Conservation (phyloP, 2,797 vertebrate species). For the Telmatherina bonti region DNA sequence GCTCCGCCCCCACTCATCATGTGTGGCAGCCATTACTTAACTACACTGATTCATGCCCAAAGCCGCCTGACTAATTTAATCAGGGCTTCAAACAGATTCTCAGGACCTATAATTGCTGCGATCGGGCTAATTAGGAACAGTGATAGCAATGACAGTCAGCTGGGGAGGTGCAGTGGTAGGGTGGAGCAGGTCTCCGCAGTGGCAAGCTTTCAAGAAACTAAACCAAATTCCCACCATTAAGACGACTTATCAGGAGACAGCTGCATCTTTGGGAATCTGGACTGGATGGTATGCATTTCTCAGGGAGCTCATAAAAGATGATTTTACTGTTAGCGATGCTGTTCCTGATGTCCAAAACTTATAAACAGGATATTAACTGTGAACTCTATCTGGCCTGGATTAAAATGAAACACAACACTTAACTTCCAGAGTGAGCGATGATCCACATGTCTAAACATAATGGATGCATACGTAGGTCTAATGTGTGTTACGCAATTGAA, state of each 20-base stretch:
- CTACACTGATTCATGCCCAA: not conserved
- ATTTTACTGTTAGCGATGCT: not conserved
- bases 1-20: not conserved
- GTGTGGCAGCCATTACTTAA: not conserved
- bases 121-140: not conserved
- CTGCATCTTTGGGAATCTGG: not conserved
- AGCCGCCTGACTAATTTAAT: not conserved
- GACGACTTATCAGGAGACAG: too few relatives aligned
- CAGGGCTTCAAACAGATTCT: not conserved
- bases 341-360: not conserved
- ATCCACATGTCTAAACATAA: not conserved
- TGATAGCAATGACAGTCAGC: not conserved
- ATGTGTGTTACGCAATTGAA: too few relatives aligned
- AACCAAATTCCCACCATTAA: not conserved
- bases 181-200: not conserved
- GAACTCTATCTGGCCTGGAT: not conserved
- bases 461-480: too few relatives aligned
- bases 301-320: not conserved
- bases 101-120: not conserved
- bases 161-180: not conserved
- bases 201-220: not conserved
- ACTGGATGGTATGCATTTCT: not conserved
- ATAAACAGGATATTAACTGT: not conserved
- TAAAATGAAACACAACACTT: not conserved
- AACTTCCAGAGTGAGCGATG: not conserved